These are phyloP conservation scores for Spongilla lacustris DNA, from an alignment of 37 sponge, comb jelly and placozoan genomes.

Conservation along the genomic window DNA sequence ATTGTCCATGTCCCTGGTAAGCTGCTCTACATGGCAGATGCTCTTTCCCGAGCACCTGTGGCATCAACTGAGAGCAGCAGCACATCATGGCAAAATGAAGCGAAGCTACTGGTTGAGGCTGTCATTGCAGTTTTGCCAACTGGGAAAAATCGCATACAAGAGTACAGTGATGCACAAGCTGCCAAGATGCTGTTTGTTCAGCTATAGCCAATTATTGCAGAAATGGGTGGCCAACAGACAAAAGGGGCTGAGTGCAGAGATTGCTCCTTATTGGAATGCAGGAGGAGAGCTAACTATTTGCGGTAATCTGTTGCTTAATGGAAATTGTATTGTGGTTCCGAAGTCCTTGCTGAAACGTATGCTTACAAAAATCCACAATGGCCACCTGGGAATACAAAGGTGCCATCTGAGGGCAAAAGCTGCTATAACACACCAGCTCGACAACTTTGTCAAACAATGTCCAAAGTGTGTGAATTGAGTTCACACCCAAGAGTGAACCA, in stretches of 20 bases:
- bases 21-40: constrained; percentile 22
- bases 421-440: too few species aligned
- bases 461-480: too few species aligned
- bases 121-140: neutral
- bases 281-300: neutral
- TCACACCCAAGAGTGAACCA: too few species aligned
- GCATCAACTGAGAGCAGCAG: too few species aligned
- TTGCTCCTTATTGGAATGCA: constrained; percentile 1
- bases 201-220: neutral
- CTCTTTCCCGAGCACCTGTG: constrained; percentile 26
- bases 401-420: too few species aligned
- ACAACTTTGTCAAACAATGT: too few species aligned
- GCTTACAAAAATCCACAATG: neutral
- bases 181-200: neutral
- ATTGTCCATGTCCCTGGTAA: constrained; percentile 33
- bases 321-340: neutral
- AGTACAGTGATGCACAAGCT: neutral
- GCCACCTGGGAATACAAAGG: too few species aligned
- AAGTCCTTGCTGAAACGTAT: neutral
- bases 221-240: constrained; percentile 2
- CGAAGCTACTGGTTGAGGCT: neutral
- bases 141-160: neutral
- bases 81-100: too few species aligned
- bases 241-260: neutral
- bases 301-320: neutral